A percentile compares a stretch with the other conserved stretches of the same genome.
Conservation (phyloP, 2,797 vertebrate genomes). For the Prionace glauca region DNA sequence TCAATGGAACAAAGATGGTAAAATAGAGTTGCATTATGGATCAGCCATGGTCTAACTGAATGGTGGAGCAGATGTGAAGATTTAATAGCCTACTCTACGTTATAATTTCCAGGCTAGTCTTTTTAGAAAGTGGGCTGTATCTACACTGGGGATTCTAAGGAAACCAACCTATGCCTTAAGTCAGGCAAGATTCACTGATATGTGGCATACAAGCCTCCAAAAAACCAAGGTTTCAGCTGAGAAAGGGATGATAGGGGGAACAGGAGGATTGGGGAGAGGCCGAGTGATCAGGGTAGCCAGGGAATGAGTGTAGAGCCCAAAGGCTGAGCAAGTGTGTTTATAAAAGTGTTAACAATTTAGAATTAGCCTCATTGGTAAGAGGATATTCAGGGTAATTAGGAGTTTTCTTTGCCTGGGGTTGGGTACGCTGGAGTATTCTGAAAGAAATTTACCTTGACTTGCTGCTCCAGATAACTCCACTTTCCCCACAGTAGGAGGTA, state of each 20-base stretch:
- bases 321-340: neutral
- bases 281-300: neutral
- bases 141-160: neutral
- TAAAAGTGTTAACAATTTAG: neutral
- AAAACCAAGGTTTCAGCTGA: too few relatives aligned
- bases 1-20: neutral
- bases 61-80: neutral
- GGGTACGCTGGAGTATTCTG: neutral
- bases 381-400: neutral
- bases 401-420: neutral
- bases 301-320: neutral
- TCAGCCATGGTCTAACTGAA: neutral
- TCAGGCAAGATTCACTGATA: neutral
- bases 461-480: neutral
- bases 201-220: neutral
- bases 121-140: neutral
- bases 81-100: neutral
- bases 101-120: neutral
- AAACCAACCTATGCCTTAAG: neutral
- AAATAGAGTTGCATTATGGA: neutral
- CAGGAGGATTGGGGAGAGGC: too few relatives aligned
- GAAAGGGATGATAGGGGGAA: too few relatives aligned
- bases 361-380: neutral
- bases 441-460: neutral
- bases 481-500: neutral